Evolutionary conservation across 2,888 invertebrate species (phyloP).

Genomic region (Cantharis lateralis): DNA sequence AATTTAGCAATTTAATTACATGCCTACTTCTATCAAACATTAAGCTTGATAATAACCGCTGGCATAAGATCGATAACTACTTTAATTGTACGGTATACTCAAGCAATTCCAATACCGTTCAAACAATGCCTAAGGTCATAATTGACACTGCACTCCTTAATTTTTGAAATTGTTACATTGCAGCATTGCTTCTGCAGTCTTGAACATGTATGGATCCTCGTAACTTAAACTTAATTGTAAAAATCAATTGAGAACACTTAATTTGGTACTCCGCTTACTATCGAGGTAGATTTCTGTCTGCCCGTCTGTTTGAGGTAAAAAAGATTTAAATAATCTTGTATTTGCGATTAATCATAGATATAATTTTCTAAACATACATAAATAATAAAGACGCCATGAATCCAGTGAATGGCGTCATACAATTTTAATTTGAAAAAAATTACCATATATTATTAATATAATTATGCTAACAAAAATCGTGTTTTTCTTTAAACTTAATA

Average conservation of each 20-base stretch:
- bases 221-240: background rate
- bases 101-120: conserved; percentile 8
- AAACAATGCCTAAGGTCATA: conserved; percentile 17
- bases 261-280: background rate
- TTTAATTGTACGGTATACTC: conserved; percentile 8
- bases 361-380: background rate
- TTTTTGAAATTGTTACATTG: background rate
- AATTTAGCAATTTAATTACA: background rate
- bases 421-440: background rate
- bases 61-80: conserved; percentile 7
- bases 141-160: conserved; percentile 24
- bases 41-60: conserved; percentile 11
- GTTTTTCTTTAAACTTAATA: background rate
- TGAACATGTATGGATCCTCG: background rate
- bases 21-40: background rate
- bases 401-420: background rate
- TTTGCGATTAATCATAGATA: background rate
- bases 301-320: background rate
- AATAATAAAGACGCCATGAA: background rate
- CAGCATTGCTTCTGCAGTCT: background rate
- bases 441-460: background rate
- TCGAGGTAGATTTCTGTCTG: background rate
- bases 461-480: background rate
- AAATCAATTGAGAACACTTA: background rate
- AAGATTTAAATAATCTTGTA: background rate